Base-by-base conservation (phyloP, 2,888 invertebrate species). In the Kuschelorhynchus macadamiae region DNA sequence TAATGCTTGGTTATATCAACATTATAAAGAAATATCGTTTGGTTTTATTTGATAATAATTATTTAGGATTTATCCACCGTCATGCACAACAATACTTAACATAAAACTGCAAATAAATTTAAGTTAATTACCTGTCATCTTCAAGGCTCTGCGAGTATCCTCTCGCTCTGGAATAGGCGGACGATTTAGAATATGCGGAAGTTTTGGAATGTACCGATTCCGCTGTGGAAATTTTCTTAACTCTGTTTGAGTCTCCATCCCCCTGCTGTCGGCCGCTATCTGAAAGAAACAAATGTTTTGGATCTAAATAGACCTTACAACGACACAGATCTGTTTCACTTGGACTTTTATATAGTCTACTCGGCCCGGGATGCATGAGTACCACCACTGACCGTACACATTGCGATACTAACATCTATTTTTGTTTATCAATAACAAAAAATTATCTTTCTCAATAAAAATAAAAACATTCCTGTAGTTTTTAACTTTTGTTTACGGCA, bases 141-240 rank as follows among this genome's bases (percentile, higher is more conserved):
- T 59, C 65, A 41, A 36, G 21, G 17, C 18, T 33, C 8, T 47
- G 46, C 5, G 62, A 57, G 46, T 52, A 41, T 16, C 46, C 60
- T 21, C 60, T 53, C 5, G 44, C 17, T 46, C 53, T 55, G 18
- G 67, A 67, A 56, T 63, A 57, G 11, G 60, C 44, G 1, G 67
- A 67, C 11, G 70, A 59, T 56, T 53, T 70, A 7, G 70, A 70
- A 56, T 56, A 63, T 9, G 21, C 49, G 14, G 70, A 70, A 32
- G 39, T 36, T 75, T 76, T 82, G 9, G 84, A 84, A 70, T 81
- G 79, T 11, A 82, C 67, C 0, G 84, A 84, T 47, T 84, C 84
- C n/a, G 82, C 79, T 21, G 81, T 80, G 2, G 84, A 84, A 67
- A 80, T 77, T 71, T 84, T 85, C 72, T 84, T 84, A 57, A 72